Conservation (phyloP, 2,797 vertebrate species). For the Sphaeramia orbicularis region DNA sequence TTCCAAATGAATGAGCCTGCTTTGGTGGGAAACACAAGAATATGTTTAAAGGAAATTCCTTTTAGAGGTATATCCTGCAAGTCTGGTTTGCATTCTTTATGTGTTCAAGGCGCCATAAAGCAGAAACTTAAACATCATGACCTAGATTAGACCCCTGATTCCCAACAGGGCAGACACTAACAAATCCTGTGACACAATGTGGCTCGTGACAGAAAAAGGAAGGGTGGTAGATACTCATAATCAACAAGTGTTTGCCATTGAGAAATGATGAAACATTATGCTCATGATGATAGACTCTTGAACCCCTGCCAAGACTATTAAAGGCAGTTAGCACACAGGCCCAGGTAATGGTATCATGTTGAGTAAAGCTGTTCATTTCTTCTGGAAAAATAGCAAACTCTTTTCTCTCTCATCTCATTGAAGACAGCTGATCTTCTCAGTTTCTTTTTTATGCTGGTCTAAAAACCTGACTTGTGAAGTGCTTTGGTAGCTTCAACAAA, state of each 20-base stretch:
- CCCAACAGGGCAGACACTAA: constrained; percentile 16
- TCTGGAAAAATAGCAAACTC: constrained; percentile 1
- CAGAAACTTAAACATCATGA: constrained; percentile 20
- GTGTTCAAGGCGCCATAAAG: neutral
- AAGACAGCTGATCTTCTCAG: no score
- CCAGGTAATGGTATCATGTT: constrained; percentile 21
- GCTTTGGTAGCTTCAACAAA: no score
- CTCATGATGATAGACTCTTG: constrained; percentile 20
- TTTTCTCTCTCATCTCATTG: no score
- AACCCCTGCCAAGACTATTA: constrained; percentile 21
- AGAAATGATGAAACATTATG: constrained; percentile 40
- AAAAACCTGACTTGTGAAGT: no score
- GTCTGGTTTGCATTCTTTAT: neutral
- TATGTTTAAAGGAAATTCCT: constrained; percentile 37
- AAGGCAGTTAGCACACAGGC: constrained; percentile 26
- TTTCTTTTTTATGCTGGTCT: no score
- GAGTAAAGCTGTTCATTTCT: constrained; percentile 29
- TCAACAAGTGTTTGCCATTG: constrained; percentile 47
- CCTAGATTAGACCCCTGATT: constrained; percentile 33
- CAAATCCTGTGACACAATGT: constrained; percentile 34
- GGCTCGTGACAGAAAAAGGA: constrained; percentile 22
- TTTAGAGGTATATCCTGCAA: constrained; percentile 33
- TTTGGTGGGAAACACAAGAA: constrained; percentile 24
- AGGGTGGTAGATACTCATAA: constrained; percentile 12
- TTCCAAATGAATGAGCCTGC: neutral